phyloP scores from a whole-genome alignment of 2,113 vertebrate genomes.

The Prochilodus magdalenae region DNA sequence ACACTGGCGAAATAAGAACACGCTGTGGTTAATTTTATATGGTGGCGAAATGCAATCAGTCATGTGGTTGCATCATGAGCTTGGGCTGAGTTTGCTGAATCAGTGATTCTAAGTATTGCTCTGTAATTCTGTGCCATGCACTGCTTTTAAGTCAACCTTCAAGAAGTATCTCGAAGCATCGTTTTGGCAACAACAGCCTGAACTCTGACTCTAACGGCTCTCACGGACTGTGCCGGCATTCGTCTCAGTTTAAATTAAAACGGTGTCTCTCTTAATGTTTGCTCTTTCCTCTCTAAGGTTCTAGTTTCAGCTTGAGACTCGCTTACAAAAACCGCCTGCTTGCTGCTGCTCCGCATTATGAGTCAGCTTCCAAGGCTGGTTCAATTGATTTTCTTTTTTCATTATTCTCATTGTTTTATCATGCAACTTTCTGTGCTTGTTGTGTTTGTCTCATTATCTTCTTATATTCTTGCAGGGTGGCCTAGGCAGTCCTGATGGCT shows the following conservation, averaged over 20 bases:
- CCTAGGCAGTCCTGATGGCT: no score
- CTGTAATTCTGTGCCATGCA: neutral
- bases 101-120: neutral
- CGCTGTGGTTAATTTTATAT: neutral
- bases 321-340: constrained; percentile 1
- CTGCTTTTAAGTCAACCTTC: neutral
- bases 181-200: neutral
- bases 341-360: neutral
- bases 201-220: neutral
- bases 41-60: constrained; percentile 3
- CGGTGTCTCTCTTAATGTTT: neutral
- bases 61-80: neutral
- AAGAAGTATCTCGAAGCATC: neutral
- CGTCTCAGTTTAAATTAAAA: neutral
- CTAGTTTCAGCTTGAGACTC: neutral
- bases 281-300: neutral
- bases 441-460: neutral
- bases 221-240: neutral
- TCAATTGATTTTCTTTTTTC: neutral
- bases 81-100: neutral
- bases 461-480: neutral
- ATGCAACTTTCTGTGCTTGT: neutral
- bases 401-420: no score
- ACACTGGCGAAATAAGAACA: neutral
- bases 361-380: neutral